Conservation (phyloP, 1,140 invertebrate genomes). For the Cheumatopsyche charites region DNA sequence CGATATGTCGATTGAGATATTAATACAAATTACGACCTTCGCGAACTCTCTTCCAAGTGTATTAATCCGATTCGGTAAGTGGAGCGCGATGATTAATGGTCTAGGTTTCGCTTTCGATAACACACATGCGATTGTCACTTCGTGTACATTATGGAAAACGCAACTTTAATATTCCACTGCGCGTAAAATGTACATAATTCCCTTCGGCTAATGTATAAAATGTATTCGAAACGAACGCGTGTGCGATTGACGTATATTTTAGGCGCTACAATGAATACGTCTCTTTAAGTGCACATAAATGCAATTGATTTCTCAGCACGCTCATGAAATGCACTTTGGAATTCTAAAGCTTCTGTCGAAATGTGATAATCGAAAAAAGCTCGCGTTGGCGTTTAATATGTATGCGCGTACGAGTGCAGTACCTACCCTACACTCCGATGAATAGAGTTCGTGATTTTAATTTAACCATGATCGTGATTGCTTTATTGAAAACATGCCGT, state of each 20-base stretch:
- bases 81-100: constrained; percentile 6
- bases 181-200: background rate
- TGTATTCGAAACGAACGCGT: too few species aligned
- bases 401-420: background rate
- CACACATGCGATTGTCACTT: constrained; percentile 13
- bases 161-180: background rate
- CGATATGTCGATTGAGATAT: constrained; percentile 1
- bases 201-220: background rate
- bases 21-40: background rate
- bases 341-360: background rate
- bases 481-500: constrained; percentile 27
- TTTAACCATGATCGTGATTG: constrained; percentile 29
- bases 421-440: background rate
- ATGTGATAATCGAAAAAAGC: constrained; percentile 29
- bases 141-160: background rate
- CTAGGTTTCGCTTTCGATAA: background rate
- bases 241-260: background rate
- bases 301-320: too few species aligned
- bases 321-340: too few species aligned
- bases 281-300: background rate
- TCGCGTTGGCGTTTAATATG: background rate
- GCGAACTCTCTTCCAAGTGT: background rate
- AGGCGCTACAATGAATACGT: background rate
- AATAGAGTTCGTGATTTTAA: constrained; percentile 28
- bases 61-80: constrained; percentile 16